Base-by-base conservation (phyloP, 2,797 vertebrate species). In the Pseudomugil tenellus region DNA sequence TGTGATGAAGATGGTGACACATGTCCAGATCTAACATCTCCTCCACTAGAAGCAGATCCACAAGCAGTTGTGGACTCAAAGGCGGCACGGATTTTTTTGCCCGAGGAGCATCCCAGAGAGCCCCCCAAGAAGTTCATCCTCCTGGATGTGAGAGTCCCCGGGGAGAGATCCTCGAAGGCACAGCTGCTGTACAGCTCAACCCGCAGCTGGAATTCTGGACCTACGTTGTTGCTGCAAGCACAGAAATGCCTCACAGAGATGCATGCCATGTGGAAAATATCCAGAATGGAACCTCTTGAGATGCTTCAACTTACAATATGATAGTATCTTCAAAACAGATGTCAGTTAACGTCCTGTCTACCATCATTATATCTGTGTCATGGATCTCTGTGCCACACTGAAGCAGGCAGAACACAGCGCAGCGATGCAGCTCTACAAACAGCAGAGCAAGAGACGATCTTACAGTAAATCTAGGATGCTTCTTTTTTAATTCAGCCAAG, bases 391-490 rank as follows among this genome's bases (percentile, higher is more conserved):
- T 90, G 3, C 94, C 95, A 0, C 96, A 87, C 84, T 95, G 95
- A 53, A 96, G 91, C 77, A 97, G 89, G 77, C 96, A 94, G 91
- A 97, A 97, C 29, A 96, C 94, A 0, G 96, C 96, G 23, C 95
- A 97, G 57, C 93, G 95, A 75, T 96, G 96, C 16, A 95, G 86
- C 80, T 96, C 96, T 96, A 63, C n/a, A 41, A 28, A 29, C 6
- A 58, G 34, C n/a, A 57, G 11, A 56, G 11, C 19, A 41, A 1
- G 6, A 48, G 23, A 31, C 51, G 11, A 16, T 4, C 41, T 12
- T 31, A 17, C 4, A 19, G 13, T 23, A 10, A 14, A 52, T 26
- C 34, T 17, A 17, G 48, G 26, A 26, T 51, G 60, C 23, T 19
- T 3, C 11, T 35, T 34, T 35, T 37, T 32, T 52, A 31, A 1